Base-by-base conservation (phyloP, 2,113 vertebrate genomes). In the Chrysochloris asiatica region DNA sequence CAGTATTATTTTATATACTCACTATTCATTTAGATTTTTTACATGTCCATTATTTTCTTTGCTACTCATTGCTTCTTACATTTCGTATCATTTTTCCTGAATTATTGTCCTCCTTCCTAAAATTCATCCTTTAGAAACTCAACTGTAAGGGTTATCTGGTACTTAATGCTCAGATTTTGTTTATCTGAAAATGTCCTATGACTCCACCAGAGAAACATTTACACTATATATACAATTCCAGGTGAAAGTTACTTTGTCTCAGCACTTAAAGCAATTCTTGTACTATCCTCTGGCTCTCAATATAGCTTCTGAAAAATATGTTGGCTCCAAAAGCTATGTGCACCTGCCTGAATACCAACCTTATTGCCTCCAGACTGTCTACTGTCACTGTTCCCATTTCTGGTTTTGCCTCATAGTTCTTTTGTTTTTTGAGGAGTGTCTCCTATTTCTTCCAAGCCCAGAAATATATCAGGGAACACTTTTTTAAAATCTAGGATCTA, bases 401-500 rank as follows among this genome's bases (percentile, higher is more conserved):
- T 86, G 50, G 26, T 38, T 63, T 90, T 88, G 69, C 63, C n/a
- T 59, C 73, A 61, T 8, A 65, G 52, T 61, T 87, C 41, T 6
- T 61, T 54, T 14, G 50, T 83, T 47, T 30, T 73, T 79, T 11
- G 4, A 12, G 43, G 16, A 52, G 36, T 61, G 17, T 43, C 30
- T 88, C n/a, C 45, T 16, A 82, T 45, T 88, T 88, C n/a, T 36
- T 85, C 47, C 38, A 77, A 87, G 30, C 83, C 43, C 50, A 85
- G 79, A 73, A 79, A 86, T 78, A 81, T 3, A 81, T 71, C 86
- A 38, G 54, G 28, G 78, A 90, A n/a, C 73, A 52, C 43, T 77
- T 86, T 93, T 88, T 78, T 50, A 8, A 91, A 89, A 89, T 67
- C 30, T 59, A 82, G 54, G 41, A 45, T 90, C 33, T 59, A 90